Evolutionary conservation across 2,797 vertebrate genomes (phyloP).

Genomic region (Morelia viridis): DNA sequence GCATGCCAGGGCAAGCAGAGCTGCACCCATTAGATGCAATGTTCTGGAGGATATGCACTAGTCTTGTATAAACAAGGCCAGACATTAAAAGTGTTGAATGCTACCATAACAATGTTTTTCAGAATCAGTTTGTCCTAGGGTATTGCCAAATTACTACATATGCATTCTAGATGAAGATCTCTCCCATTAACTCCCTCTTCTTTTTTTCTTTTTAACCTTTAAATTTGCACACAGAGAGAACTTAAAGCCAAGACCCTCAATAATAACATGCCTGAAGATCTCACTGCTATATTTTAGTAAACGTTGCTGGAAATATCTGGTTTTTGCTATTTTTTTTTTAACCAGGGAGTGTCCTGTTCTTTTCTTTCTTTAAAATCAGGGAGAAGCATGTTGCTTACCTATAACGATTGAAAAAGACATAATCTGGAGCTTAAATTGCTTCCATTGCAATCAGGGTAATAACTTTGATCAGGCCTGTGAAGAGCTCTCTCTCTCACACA

Average conservation of each 20-base stretch:
- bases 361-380: not conserved
- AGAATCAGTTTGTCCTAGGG: not conserved
- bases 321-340: not conserved
- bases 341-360: not conserved
- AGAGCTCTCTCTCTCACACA: not conserved
- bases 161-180: slow-evolving; percentile 5
- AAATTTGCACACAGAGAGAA: not conserved
- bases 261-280: not conserved
- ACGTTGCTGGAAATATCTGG: not conserved
- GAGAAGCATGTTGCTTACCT: not conserved
- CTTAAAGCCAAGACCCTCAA: not conserved
- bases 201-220: not conserved
- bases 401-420: not conserved
- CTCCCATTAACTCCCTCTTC: not conserved
- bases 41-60: not conserved
- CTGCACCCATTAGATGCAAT: not conserved
- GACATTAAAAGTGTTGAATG: not conserved
- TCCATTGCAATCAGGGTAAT: not conserved
- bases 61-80: slow-evolving; percentile 29
- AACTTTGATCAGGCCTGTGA: not conserved
- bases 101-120: not conserved
- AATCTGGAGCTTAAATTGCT: not conserved
- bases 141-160: slow-evolving; percentile 1
- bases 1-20: not conserved
- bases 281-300: not conserved